Evolutionary conservation across 2,113 vertebrate species (phyloP).

Genomic region (Oceanites oceanicus): DNA sequence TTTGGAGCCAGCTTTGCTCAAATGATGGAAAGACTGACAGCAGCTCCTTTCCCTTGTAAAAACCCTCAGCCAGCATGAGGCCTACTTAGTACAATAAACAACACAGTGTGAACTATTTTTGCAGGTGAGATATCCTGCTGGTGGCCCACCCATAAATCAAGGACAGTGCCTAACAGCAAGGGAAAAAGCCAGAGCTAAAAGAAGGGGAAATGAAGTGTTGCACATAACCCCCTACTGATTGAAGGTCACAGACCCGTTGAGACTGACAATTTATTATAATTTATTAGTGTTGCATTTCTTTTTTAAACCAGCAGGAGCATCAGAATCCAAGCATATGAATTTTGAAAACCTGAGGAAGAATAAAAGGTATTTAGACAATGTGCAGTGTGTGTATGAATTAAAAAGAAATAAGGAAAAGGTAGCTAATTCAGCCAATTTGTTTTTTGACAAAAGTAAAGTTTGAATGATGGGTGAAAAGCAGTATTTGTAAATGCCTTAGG

Average conservation of each 20-base stretch:
- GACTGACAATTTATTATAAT: constrained; percentile 78
- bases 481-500: background rate
- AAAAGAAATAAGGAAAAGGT: background rate
- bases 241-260: constrained; percentile 75
- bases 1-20: constrained; percentile 60
- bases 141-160: constrained; percentile 87
- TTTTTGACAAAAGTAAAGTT: background rate
- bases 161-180: constrained; percentile 67
- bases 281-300: constrained; percentile 78
- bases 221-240: constrained; percentile 67
- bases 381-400: background rate
- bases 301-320: constrained; percentile 73
- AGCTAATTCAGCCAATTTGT: background rate
- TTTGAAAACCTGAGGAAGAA: constrained; percentile 52
- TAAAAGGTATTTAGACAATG: constrained; percentile 20
- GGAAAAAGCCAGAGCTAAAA: constrained; percentile 64
- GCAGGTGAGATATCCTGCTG: constrained; percentile 86
- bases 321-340: constrained; percentile 63
- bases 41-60: constrained; percentile 76
- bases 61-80: constrained; percentile 76
- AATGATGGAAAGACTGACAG: constrained; percentile 78
- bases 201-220: constrained; percentile 70
- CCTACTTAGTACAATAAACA: constrained; percentile 88
- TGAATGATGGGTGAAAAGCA: background rate
- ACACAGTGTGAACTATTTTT: constrained; percentile 85